These are phyloP conservation scores for Camptogramma bilineatum DNA, from an alignment of 2,888 invertebrate genomes.

Conservation along the genomic window DNA sequence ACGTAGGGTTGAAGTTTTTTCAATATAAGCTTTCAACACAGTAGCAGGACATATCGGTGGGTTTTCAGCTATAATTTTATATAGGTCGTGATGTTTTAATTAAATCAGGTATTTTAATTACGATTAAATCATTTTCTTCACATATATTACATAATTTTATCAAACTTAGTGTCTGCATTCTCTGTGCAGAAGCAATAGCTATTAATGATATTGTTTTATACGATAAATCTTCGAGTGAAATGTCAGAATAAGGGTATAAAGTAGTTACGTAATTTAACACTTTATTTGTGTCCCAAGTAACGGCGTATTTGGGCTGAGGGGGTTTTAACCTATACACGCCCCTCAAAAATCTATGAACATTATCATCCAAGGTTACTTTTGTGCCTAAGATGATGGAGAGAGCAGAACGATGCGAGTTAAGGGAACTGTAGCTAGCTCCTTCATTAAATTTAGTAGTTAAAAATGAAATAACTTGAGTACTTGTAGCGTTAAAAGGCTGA, in stretches of 20 bases:
- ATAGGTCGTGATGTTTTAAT: constrained; percentile 4
- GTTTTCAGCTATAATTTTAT: too few species aligned
- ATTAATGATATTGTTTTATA: not conserved
- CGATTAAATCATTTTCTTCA: not conserved
- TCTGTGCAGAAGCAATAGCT: constrained; percentile 5
- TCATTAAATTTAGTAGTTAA: constrained; percentile 32
- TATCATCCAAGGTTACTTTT: not conserved
- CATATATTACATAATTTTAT: not conserved
- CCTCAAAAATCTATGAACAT: constrained; percentile 36
- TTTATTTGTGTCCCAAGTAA: constrained; percentile 31
- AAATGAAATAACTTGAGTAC: constrained; percentile 28
- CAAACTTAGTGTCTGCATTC: constrained; percentile 7
- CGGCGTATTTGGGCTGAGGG: constrained; percentile 36
- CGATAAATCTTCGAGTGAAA: not conserved
- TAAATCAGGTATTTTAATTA: not conserved
- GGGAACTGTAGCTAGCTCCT: constrained; percentile 19
- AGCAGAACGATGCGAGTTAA: constrained; percentile 2
- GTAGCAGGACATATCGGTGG: too few species aligned
- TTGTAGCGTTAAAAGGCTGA: constrained; percentile 4
- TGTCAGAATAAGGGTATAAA: not conserved
- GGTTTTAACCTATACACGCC: constrained; percentile 36
- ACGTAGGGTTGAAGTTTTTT: too few species aligned
- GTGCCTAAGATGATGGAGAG: constrained; percentile 1
- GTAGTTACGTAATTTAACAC: not conserved
- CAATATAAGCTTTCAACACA: too few species aligned